phyloP scores from a whole-genome alignment of 2,888 invertebrate genomes.

The Leptinotarsa tumamoca region DNA sequence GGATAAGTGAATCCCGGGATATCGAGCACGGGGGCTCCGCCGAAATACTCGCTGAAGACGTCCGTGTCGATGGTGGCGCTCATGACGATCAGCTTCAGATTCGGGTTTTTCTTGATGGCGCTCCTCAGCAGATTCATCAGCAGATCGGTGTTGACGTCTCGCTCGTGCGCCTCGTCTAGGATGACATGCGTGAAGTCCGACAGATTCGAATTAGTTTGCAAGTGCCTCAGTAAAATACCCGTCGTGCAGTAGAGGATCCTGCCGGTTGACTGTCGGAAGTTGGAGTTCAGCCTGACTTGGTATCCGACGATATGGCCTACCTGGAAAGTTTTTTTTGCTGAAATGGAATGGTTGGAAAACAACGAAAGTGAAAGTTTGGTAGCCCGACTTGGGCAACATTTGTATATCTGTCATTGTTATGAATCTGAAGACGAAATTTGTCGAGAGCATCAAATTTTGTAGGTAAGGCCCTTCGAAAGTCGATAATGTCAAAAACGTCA shows the following conservation, averaged over 20 bases:
- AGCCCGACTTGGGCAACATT: no score
- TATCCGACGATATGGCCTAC: conserved; percentile 76
- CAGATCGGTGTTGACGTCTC: conserved; percentile 77
- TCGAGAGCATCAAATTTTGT: no score
- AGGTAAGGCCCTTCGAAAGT: no score
- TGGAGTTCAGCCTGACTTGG: conserved; percentile 73
- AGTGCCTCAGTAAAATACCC: conserved; percentile 68
- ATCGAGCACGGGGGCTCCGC: conserved; percentile 61
- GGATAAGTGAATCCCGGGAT: conserved; percentile 72
- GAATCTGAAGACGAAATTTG: no score
- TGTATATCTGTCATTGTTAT: no score
- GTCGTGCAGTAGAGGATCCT: conserved; percentile 78
- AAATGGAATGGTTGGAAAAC: no score
- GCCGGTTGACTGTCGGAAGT: conserved; percentile 70
- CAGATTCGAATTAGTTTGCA: conserved; percentile 67
- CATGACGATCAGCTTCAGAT: conserved; percentile 76
- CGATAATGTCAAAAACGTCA: no score
- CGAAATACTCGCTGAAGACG: conserved; percentile 70
- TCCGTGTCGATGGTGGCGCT: conserved; percentile 78
- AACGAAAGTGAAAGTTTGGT: no score
- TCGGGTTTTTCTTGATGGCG: conserved; percentile 67
- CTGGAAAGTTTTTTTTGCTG: conserved; percentile 56
- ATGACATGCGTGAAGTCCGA: conserved; percentile 75
- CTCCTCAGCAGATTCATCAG: conserved; percentile 72
- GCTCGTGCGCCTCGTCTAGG: conserved; percentile 81